These are phyloP conservation scores for Synergus japonicus DNA, from an alignment of 2,888 invertebrate genomes.

Conservation along the genomic window DNA sequence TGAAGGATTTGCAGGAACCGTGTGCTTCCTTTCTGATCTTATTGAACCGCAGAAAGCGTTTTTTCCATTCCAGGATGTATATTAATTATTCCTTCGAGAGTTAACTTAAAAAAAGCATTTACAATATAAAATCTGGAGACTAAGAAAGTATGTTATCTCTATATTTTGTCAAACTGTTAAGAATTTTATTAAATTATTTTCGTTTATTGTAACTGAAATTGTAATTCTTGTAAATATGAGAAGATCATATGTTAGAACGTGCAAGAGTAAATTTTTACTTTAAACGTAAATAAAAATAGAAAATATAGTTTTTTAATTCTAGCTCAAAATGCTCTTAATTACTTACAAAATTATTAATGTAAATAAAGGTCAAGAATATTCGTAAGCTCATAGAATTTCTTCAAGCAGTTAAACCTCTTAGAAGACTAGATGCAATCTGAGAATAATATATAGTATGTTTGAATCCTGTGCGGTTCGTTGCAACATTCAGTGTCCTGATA, in stretches of 20 bases:
- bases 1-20: conserved; percentile 92
- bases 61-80: conserved; percentile 91
- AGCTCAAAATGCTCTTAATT: no score
- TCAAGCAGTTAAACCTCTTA: no score
- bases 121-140: not conserved
- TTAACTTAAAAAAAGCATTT: not conserved
- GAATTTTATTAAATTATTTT: not conserved
- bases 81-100: conserved; percentile 40
- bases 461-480: not conserved
- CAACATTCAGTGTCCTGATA: not conserved
- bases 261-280: no score
- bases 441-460: not conserved
- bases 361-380: no score
- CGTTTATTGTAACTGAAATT: no score
- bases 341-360: no score
- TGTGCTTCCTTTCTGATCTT: conserved; percentile 89
- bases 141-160: not conserved
- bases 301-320: no score
- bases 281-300: no score
- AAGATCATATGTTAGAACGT: no score
- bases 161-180: no score
- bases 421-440: not conserved
- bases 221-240: no score
- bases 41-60: conserved; percentile 85
- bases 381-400: no score